Base-by-base conservation (phyloP, 1,140 invertebrate species). In the Euwallacea fornicatus region DNA sequence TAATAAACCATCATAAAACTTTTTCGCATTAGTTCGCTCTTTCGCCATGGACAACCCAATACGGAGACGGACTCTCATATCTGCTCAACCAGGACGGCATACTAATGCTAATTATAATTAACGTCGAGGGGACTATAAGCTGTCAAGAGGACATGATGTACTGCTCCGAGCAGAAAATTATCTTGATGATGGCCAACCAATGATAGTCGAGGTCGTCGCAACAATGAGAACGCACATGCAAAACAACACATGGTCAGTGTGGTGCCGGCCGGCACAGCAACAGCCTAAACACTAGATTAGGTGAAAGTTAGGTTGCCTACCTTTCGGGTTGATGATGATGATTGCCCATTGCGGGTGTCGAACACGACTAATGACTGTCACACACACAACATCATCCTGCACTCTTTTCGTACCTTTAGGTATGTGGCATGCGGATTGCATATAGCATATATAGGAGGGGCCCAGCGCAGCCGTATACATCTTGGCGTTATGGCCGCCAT, bases 391-490 rank as follows among this genome's bases (percentile, higher is more conserved):
- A 79, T 72, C 78, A 81, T 78, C 76, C 76, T 80, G 77, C 78
- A 80, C 78, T 79, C 78, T 75, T 76, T 76, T 77, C 78, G 77
- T 80, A 81, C 78, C 78, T 80, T 79, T 78, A 78, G 80, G 80
- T 80, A 81, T 81, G 76, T 79, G 78, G 77, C 79, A 80, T 81
- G 80, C 80, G 80, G 79, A 81, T 80, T 81, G 80, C 80, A 81
- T 81, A 80, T 80, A 81, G 78, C 79, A 80, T 80, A 80, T 80
- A 81, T 80, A 80, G 79, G 80, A 80, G 79, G 80, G 77, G 77
- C 77, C 77, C 84, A 88, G 88, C 88, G 88, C 87, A 89, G 87
- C 82, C 87, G 88, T 89, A 89, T 82, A 82, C 86, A 88, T 88
- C 87, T 89, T 87, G 86, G 85, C 85, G 86, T 87, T 88, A 89